Evolutionary conservation across 1,140 invertebrate genomes (phyloP).

Genomic region (Temnothorax nylanderi): DNA sequence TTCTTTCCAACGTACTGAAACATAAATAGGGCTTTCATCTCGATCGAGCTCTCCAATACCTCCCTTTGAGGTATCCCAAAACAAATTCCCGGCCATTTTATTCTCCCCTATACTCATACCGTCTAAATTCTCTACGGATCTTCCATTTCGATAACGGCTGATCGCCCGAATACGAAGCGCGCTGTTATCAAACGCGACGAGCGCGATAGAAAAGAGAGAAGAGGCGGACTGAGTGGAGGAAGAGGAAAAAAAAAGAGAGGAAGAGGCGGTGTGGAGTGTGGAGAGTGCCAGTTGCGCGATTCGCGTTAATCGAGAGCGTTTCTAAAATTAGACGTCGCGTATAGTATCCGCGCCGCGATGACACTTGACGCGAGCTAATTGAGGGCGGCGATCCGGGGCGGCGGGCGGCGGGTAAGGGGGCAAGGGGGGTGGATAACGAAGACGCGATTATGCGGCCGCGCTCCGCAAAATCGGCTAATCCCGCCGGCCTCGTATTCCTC

Average conservation of each 20-base stretch:
- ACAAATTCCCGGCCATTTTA: slow-evolving; percentile 46
- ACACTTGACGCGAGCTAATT: slow-evolving; percentile 77
- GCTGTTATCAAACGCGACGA: slow-evolving; percentile 5
- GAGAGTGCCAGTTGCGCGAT: background rate
- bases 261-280: background rate
- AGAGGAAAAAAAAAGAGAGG: no score
- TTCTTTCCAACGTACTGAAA: slow-evolving; percentile 30
- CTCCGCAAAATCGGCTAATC: slow-evolving; percentile 75
- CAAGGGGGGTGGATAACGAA: slow-evolving; percentile 65
- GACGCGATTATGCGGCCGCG: slow-evolving; percentile 79
- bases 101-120: background rate
- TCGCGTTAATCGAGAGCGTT: slow-evolving; percentile 52
- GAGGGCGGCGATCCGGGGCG: slow-evolving; percentile 62
- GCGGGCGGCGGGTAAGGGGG: background rate
- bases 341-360: slow-evolving; percentile 71
- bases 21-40: slow-evolving; percentile 43
- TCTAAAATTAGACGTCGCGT: slow-evolving; percentile 75
- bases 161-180: background rate
- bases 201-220: no score
- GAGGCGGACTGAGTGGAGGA: no score
- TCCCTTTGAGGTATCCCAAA: slow-evolving; percentile 37
- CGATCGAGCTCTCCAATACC: slow-evolving; percentile 33
- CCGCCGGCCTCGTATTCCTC: slow-evolving; percentile 57
- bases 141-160: slow-evolving; percentile 6
- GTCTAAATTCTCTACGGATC: background rate